phyloP scores from a whole-genome alignment of 2,888 invertebrate genomes.

The Torymus tubicola region DNA sequence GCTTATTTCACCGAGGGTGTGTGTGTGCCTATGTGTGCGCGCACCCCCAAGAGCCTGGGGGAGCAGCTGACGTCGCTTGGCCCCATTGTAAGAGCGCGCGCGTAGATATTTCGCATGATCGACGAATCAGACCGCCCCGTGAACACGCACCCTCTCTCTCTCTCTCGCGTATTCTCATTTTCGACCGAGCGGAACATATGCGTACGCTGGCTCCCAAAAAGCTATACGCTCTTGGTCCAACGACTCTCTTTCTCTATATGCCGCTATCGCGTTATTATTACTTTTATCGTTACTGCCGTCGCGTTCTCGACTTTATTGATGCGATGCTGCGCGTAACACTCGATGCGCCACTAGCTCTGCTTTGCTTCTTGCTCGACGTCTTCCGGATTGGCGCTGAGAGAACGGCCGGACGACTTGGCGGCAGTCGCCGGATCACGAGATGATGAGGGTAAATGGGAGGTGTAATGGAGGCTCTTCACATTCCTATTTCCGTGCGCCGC shows the following conservation, averaged over 20 bases:
- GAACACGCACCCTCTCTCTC: conserved; percentile 69
- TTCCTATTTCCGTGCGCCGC: no score
- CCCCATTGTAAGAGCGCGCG: conserved; percentile 66
- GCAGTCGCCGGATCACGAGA: no score
- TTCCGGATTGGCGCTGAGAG: no score
- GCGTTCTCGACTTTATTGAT: no score
- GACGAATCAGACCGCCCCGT: conserved; percentile 63
- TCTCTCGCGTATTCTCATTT: conserved; percentile 64
- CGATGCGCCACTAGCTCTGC: no score
- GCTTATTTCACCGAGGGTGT: conserved; percentile 70
- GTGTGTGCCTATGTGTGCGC: conserved; percentile 63
- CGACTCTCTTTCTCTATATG: conserved; percentile 60
- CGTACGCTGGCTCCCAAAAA: not conserved
- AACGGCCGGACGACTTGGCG: no score
- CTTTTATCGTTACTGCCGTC: no score
- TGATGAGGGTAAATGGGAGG: no score
- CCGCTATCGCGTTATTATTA: no score
- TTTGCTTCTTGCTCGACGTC: no score
- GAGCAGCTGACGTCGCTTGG: conserved; percentile 71
- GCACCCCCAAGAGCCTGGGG: conserved; percentile 52
- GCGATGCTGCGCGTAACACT: no score
- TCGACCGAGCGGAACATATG: conserved; percentile 62
- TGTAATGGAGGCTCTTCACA: no score
- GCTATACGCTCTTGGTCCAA: conserved; percentile 60
- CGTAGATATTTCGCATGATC: conserved; percentile 72